These are phyloP conservation scores for Troides oblongomaculatus DNA, from an alignment of 2,888 invertebrate species.

Conservation along the genomic window DNA sequence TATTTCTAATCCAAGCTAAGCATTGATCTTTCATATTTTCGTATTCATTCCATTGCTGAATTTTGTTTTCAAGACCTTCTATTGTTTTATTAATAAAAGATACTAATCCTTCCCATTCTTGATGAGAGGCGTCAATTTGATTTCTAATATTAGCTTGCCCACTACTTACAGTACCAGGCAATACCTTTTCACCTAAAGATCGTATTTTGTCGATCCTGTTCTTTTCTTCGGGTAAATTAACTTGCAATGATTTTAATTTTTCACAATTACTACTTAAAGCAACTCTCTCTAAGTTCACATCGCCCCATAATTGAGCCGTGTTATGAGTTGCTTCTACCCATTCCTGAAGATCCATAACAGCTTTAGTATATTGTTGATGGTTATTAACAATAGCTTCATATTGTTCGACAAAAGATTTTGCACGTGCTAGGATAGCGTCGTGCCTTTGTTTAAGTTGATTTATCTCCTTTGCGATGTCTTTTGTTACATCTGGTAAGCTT, in stretches of 20 bases:
- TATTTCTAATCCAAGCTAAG: constrained; percentile 91
- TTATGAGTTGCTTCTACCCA: constrained; percentile 92
- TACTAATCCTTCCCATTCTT: constrained; percentile 92
- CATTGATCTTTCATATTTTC: constrained; percentile 92
- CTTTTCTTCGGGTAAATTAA: constrained; percentile 91
- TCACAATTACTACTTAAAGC: constrained; percentile 93
- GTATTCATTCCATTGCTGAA: constrained; percentile 95
- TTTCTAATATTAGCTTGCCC: constrained; percentile 92
- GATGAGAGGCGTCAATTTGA: constrained; percentile 92
- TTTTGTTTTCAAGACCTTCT: constrained; percentile 88
- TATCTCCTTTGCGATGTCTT: constrained; percentile 86
- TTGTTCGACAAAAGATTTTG: constrained; percentile 88
- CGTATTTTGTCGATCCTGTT: constrained; percentile 89
- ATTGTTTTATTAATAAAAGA: constrained; percentile 89
- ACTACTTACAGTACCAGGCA: constrained; percentile 90
- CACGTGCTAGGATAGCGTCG: constrained; percentile 83
- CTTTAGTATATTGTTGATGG: constrained; percentile 93
- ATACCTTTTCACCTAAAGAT: constrained; percentile 91
- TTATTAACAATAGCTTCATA: constrained; percentile 94
- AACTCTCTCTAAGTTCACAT: constrained; percentile 90
- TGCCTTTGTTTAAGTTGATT: constrained; percentile 86
- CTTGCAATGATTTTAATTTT: constrained; percentile 88
- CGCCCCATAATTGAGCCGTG: constrained; percentile 90
- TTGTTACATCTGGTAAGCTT: constrained; percentile 88
- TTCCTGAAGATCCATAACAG: constrained; percentile 91